Conservation (phyloP, 2,888 invertebrate species). For the Micoletzkya japonica region DNA sequence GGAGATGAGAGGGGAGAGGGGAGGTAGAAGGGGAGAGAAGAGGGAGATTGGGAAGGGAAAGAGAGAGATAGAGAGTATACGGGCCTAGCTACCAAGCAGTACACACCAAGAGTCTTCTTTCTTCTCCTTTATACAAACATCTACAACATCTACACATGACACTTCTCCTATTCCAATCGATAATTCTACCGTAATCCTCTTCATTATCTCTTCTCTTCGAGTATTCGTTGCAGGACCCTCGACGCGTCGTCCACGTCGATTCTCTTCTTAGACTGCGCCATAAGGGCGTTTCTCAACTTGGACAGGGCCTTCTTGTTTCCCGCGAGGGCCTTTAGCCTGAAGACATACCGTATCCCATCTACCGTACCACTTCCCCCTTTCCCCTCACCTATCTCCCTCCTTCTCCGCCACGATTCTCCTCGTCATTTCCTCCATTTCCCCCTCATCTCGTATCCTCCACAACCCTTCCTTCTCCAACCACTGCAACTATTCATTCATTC, state of each 20-base stretch:
- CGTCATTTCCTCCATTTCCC: conserved; percentile 29
- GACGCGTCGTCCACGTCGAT: conserved; percentile 47
- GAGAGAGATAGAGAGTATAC: background rate
- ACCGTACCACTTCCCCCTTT: background rate
- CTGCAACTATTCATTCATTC: conserved; percentile 19
- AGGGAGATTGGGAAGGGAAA: conserved; percentile 6
- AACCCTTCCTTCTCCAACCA: conserved; percentile 31
- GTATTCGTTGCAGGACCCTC: conserved; percentile 8
- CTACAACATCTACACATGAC: background rate
- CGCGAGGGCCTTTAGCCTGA: conserved; percentile 18
- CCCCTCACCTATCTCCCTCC: conserved; percentile 5
- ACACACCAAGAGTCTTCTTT: no score
- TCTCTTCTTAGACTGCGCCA: conserved; percentile 40
- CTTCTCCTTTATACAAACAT: no score
- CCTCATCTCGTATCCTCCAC: conserved; percentile 37
- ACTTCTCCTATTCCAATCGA: background rate
- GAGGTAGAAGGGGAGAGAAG: background rate
- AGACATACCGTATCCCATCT: background rate
- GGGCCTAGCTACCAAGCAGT: background rate
- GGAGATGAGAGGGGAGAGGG: conserved; percentile 1
- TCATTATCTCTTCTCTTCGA: background rate
- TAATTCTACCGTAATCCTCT: background rate
- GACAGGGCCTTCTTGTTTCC: conserved; percentile 42
- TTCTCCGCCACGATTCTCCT: conserved; percentile 19
- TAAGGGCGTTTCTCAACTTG: conserved; percentile 43